Base-by-base conservation (phyloP, 2,113 vertebrate genomes). In the Aspiorhynchus laticeps region DNA sequence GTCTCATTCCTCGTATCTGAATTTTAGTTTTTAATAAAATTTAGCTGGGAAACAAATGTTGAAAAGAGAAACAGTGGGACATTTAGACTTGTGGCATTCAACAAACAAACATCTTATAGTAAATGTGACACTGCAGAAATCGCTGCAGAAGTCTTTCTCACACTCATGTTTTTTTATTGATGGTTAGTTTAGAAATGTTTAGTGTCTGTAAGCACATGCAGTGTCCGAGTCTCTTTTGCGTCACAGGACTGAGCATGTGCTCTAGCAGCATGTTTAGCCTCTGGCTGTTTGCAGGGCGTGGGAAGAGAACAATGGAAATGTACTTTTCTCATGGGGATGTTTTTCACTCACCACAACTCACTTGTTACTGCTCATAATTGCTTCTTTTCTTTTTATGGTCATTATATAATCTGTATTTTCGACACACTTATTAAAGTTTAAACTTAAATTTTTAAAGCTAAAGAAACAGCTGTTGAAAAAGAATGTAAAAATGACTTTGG, bases 271-370 rank as follows among this genome's bases (percentile, higher is more conserved):
- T 43, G n/a, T 83, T 43, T 59, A 80, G 80, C 88, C 80, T 48
- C 33, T 43, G 26, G 87, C 75, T 78, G 84, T 76, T 81, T 48
- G 41, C 53, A 46, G 88, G 87, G 85, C 87, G 82, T 90, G 88
- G 87, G 90, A 91, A 91, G 85, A 36, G 11, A 51, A 83, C 41
- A 79, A 79, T 79, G 65, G 78, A 65, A 86, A 88, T 65, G 19
- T 15, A 2, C 31, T 53, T 67, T 61, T 88, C 84, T 88, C 84
- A 59, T 15, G 80, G 53, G 5, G 26, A 46, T 56, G 38, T 53
- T 88, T 79, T 38, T 48, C 67, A 9, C 75, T 51, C 36, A 77
- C 59, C 76, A 78, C 69, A 83, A 83, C 9, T 81, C n/a, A 59
- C 53, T 75, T 59, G 19, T 74, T 88, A 56, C 56, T 86, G n/a